phyloP scores from a whole-genome alignment of 2,888 invertebrate genomes.

The Melieria omissa region DNA sequence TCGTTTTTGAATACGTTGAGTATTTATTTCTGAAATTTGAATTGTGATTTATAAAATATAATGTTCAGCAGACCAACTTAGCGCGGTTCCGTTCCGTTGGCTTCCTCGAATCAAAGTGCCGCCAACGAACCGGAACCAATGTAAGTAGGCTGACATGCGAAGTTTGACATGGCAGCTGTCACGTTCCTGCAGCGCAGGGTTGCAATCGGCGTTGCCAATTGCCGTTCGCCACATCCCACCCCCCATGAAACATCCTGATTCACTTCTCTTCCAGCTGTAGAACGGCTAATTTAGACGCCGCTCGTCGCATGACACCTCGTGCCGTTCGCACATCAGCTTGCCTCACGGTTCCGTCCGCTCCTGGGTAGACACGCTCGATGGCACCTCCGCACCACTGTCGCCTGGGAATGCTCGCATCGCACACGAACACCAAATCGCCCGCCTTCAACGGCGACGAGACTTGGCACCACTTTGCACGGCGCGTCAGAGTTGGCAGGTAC shows the following conservation, averaged over 20 bases:
- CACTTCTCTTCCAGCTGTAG: slow-evolving; percentile 63
- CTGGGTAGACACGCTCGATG: slow-evolving; percentile 29
- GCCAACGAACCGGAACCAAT: no score
- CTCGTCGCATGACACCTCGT: slow-evolving; percentile 44
- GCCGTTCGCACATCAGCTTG: slow-evolving; percentile 40
- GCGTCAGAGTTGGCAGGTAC: slow-evolving; percentile 1
- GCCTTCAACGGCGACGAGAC: slow-evolving; percentile 19
- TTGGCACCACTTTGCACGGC: slow-evolving; percentile 35
- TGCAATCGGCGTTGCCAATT: no score
- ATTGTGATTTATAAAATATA: no score
- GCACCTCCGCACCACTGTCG: slow-evolving; percentile 39
- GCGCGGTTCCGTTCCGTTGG: no score
- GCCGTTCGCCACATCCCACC: not conserved
- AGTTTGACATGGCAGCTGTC: no score
- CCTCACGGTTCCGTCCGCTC: slow-evolving; percentile 31
- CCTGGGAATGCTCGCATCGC: slow-evolving; percentile 34
- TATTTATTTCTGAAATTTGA: no score
- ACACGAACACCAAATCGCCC: slow-evolving; percentile 41
- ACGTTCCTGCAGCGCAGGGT: no score
- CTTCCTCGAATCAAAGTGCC: no score
- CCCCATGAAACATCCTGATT: slow-evolving; percentile 21
- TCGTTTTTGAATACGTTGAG: no score
- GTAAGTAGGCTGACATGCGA: no score
- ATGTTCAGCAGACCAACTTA: no score
- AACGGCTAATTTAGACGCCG: slow-evolving; percentile 51